Evolutionary conservation across 2,888 invertebrate species (phyloP), one percentile per base, ranked within the genome.

Genomic region (Lepidocyrtoides sp.): DNA sequence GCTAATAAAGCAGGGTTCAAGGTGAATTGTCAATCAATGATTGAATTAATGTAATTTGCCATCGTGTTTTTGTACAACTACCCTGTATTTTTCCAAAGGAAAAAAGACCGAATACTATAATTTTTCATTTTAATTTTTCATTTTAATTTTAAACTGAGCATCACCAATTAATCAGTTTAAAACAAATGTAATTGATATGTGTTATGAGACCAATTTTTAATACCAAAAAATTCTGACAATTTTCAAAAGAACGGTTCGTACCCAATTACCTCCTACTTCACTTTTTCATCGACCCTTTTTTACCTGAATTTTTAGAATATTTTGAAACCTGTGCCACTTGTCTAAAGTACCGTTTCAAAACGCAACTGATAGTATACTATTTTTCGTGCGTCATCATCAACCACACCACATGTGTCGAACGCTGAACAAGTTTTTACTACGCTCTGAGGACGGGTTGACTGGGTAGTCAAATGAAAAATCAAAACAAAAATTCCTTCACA

Each of bases 341-440:
- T 20, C 17, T 72, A 72, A 89, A 89, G 72, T 82, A 89, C 88
- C 88, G 88, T 89, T 89, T 89, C 88, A 69, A 81, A 54, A 85
- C 20, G 32, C 54, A 69, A 66, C 84, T 29, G 26, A 69, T 48
- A 66, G 41, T 83, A 26, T 32, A 17, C 85, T 32, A 48, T 36
- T 36, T 36, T 75, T 85, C 57, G 57, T 85, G 85, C 85, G 85
- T 85, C 85, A 85, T 85, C 85, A 75, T 23, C 54, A 81, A 79
- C 79, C 79, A 57, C 79, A 54, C 36, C 44, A 26, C 84, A 84
- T 84, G 84, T 84, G 66, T 84, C 51, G 69, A 84, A 26, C 23
- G 12, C 32, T 57, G 79, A 79, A 85, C 85, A 57, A 85, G 85
- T 85, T 85, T 85, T 75, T 75, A 41, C 10, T 57, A 32, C 23